Conservation (phyloP, 1,140 invertebrate species). For the Cyrtorhinus lividipennis region DNA sequence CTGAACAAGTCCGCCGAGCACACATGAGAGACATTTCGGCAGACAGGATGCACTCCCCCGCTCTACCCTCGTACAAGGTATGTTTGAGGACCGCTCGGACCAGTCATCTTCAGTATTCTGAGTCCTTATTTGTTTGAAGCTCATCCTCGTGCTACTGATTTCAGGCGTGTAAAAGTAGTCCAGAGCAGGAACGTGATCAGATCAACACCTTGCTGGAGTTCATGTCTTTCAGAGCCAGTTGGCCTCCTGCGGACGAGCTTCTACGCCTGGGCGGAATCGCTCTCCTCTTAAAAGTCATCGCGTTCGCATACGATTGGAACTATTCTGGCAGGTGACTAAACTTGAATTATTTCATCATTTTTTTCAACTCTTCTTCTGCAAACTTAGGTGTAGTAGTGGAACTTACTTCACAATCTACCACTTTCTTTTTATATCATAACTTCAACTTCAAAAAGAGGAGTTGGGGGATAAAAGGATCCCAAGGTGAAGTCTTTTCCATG, state of each 20-base stretch:
- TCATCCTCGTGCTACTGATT: too few species aligned
- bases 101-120: not conserved
- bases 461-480: too few species aligned
- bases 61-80: conserved; percentile 47
- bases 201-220: conserved; percentile 65
- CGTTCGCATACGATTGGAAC: conserved; percentile 81
- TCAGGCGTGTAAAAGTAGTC: conserved; percentile 48
- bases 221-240: conserved; percentile 57
- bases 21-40: conserved; percentile 34
- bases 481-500: too few species aligned
- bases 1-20: conserved; percentile 57
- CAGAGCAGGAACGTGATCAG: conserved; percentile 69
- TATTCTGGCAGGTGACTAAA: conserved; percentile 73
- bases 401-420: too few species aligned
- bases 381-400: too few species aligned
- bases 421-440: too few species aligned
- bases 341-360: conserved; percentile 13
- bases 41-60: conserved; percentile 23
- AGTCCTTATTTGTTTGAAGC: not conserved
- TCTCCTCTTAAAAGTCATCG: conserved; percentile 71
- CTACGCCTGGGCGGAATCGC: conserved; percentile 69
- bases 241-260: conserved; percentile 77
- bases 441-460: too few species aligned
- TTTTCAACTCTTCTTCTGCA: not conserved
- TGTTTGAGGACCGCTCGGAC: not conserved